Percentiles rank a stretch among this genome's conserved stretches.
Conservation (phyloP, 2,888 invertebrate genomes). For the Synergus umbraculus region DNA sequence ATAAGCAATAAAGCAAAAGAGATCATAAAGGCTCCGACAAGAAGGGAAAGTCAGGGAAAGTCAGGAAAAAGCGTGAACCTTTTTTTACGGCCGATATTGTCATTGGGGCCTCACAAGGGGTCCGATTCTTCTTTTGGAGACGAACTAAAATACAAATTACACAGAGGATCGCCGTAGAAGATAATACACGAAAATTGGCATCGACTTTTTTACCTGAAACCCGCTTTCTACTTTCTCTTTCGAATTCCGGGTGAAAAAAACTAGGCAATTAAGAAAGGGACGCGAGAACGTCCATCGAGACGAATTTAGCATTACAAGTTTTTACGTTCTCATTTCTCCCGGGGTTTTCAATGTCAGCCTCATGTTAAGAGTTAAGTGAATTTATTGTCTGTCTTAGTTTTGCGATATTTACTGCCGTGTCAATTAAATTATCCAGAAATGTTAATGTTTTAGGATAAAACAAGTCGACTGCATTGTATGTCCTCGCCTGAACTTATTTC, state of each 20-base stretch:
- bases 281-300: conserved; percentile 28
- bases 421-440: neutral
- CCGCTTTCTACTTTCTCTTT: conserved; percentile 39
- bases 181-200: conserved; percentile 30
- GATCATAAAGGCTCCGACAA: neutral
- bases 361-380: neutral
- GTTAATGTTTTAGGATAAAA: neutral
- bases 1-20: neutral
- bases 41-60: conserved; percentile 10
- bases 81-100: neutral
- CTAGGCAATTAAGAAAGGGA: conserved; percentile 26
- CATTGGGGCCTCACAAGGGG: neutral
- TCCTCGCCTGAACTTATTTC: neutral
- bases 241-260: conserved; percentile 24
- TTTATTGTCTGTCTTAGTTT: neutral
- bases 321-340: neutral
- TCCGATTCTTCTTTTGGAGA: conserved; percentile 6
- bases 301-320: conserved; percentile 35
- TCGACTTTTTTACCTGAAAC: conserved; percentile 37
- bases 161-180: neutral
- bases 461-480: neutral
- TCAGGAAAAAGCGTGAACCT: neutral
- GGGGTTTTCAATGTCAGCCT: neutral
- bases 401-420: neutral
- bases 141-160: conserved; percentile 31